phyloP scores from a whole-genome alignment of 2,113 vertebrate species.

The Indicator indicator region DNA sequence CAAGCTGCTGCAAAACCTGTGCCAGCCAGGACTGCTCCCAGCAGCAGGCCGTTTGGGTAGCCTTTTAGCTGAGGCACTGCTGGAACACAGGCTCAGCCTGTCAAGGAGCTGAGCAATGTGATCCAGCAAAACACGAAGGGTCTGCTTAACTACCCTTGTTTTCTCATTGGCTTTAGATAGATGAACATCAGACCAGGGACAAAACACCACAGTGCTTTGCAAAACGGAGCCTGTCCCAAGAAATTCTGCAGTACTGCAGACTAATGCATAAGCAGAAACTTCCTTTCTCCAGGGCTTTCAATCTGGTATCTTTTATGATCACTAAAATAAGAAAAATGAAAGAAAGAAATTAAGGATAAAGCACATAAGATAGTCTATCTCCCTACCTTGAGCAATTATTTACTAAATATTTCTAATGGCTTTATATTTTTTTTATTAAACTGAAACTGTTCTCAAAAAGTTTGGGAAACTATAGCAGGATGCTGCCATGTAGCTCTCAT shows the following conservation, averaged over 20 bases:
- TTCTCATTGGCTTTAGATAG: background rate
- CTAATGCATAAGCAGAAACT: background rate
- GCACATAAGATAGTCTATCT: too few species aligned
- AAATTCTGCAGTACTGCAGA: background rate
- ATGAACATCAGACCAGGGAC: background rate
- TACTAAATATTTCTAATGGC: background rate
- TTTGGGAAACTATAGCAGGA: background rate
- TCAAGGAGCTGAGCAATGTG: fast-evolving
- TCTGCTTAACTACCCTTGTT: background rate
- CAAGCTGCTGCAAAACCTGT: background rate
- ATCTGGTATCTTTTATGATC: background rate
- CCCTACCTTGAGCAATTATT: background rate
- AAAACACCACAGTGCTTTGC: background rate
- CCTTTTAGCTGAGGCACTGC: background rate
- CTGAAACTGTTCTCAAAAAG: background rate
- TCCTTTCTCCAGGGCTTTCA: background rate
- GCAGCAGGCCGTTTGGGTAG: background rate
- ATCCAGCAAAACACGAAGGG: background rate
- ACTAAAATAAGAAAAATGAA: background rate
- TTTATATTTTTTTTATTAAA: background rate
- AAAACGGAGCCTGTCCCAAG: background rate
- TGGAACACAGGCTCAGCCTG: background rate
- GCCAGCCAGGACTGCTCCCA: background rate
- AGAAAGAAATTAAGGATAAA: too few species aligned
- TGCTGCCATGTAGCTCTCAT: background rate